Evolutionary conservation across 2,797 vertebrate genomes (phyloP).

Genomic region (Gymnothorax reevesii): DNA sequence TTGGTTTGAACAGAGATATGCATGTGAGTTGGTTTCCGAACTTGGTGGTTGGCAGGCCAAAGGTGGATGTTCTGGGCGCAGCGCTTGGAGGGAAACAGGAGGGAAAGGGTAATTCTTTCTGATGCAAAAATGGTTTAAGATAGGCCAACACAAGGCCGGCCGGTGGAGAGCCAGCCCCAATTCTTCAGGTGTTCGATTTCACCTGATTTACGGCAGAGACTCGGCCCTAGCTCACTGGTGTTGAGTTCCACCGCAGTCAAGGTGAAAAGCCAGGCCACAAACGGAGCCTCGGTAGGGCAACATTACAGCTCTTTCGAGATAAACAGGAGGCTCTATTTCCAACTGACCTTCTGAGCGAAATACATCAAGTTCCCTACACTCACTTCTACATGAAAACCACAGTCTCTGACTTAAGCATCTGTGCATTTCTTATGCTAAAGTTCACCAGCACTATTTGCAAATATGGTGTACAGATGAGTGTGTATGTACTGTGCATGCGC

Average conservation of each 20-base stretch:
- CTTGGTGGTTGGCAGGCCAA: neutral
- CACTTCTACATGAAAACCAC: neutral
- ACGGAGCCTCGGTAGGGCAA: neutral
- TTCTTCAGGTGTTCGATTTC: conserved; percentile 1
- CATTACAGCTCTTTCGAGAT: neutral
- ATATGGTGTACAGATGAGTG: conserved; percentile 15
- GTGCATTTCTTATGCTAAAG: conserved; percentile 25
- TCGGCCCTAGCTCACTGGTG: neutral
- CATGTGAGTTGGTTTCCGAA: neutral
- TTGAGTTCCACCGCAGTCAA: neutral
- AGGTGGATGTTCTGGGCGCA: conserved; percentile 28
- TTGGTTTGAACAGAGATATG: conserved; percentile 7
- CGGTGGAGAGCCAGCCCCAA: neutral
- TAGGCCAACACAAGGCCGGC: conserved; percentile 45
- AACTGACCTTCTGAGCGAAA: neutral
- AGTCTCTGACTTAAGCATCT: neutral
- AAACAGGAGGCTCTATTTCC: neutral
- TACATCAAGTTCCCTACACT: neutral
- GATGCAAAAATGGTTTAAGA: conserved; percentile 37
- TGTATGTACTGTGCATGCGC: conserved; percentile 30
- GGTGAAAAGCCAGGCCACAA: neutral
- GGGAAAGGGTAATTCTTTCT: conserved; percentile 42
- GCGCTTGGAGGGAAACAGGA: conserved; percentile 50
- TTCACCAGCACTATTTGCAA: conserved; percentile 22
- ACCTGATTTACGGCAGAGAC: neutral